These are phyloP conservation scores for Cheilosia urbana DNA, from an alignment of 2,888 invertebrate species.

Conservation along the genomic window DNA sequence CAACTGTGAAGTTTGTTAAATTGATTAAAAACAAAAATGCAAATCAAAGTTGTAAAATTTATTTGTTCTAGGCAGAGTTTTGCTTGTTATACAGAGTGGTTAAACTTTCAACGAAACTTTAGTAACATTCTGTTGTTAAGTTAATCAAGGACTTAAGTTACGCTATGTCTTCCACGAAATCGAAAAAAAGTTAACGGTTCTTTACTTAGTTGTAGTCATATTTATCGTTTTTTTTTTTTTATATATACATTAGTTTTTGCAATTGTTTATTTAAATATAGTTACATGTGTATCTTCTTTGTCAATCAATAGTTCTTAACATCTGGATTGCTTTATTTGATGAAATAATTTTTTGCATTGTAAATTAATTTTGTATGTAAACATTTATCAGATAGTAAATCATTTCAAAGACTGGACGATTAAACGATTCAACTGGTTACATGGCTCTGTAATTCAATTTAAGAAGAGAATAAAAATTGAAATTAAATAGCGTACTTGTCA, in stretches of 20 bases:
- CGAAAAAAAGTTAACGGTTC: conserved; percentile 55
- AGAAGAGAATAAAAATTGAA: neutral
- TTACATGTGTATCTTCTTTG: conserved; percentile 30
- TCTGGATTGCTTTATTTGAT: conserved; percentile 17
- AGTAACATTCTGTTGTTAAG: conserved; percentile 30
- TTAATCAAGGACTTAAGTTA: conserved; percentile 31
- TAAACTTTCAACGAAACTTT: conserved; percentile 14
- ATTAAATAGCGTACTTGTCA: conserved; percentile 11
- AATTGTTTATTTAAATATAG: conserved; percentile 23
- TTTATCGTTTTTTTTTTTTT: conserved; percentile 53
- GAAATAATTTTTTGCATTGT: conserved; percentile 25
- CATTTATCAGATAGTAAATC: conserved; percentile 31
- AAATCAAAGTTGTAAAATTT: neutral
- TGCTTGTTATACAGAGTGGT: conserved; percentile 14
- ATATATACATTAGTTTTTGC: conserved; percentile 28
- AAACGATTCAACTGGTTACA: conserved; percentile 23
- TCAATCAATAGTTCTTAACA: conserved; percentile 45
- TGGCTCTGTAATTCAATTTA: conserved; percentile 21
- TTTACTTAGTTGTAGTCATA: conserved; percentile 60
- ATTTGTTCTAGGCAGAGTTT: neutral
- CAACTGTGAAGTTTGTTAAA: neutral
- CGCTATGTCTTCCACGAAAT: conserved; percentile 65
- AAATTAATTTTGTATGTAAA: conserved; percentile 42
- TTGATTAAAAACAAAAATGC: neutral
- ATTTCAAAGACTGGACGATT: conserved; percentile 66